These are phyloP conservation scores for Trididemnum miniatum DNA, from an alignment of 23 tunicate species.

Conservation along the genomic window DNA sequence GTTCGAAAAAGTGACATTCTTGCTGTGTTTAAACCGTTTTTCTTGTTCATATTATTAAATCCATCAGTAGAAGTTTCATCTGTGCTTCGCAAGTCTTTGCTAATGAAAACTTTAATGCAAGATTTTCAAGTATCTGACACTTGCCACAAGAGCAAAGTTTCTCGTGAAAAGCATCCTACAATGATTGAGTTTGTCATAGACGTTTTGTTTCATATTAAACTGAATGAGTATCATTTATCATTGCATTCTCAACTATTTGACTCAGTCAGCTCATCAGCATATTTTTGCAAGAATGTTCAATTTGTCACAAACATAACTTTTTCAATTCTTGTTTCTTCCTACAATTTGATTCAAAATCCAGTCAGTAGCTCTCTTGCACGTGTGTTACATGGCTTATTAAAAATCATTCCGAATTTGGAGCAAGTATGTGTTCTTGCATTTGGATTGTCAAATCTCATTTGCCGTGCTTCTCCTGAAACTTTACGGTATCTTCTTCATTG, in stretches of 20 bases:
- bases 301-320: not conserved
- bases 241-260: not conserved
- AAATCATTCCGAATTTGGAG: not conserved
- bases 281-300: not conserved
- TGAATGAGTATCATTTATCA: not conserved
- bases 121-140: not conserved
- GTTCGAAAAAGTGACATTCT: not conserved
- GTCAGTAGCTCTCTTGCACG: not conserved
- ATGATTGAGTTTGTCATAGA: not conserved
- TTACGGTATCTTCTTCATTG: not conserved
- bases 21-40: slow-evolving; percentile 30
- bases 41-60: slow-evolving; percentile 39
- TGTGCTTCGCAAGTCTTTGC: not conserved
- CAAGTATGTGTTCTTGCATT: not conserved
- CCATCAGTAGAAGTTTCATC: slow-evolving; percentile 15
- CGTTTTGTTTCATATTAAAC: not conserved
- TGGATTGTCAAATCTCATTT: slow-evolving; percentile 9
- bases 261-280: not conserved
- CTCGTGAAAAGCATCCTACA: not conserved
- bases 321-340: not conserved
- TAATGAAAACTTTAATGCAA: slow-evolving; percentile 15
- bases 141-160: too few species aligned
- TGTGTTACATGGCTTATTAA: not conserved
- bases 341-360: not conserved
- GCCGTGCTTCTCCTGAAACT: not conserved